phyloP scores from a whole-genome alignment of 1,140 invertebrate species.

The Brachionus calyciflorus region DNA sequence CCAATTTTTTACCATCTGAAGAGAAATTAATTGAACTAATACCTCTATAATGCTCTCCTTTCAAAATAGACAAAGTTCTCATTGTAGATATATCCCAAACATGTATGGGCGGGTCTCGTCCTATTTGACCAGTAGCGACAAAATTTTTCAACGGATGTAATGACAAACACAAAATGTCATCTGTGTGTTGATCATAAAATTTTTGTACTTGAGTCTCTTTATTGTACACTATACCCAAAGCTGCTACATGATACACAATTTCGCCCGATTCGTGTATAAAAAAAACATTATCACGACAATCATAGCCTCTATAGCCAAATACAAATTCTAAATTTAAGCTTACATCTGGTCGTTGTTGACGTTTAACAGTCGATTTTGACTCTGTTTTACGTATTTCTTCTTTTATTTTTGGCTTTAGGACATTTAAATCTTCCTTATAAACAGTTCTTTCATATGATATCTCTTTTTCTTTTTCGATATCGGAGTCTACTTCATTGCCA shows the following conservation, averaged over 20 bases:
- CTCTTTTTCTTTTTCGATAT: conserved; percentile 60
- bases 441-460: conserved; percentile 56
- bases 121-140: conserved; percentile 61
- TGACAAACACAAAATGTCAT: conserved; percentile 60
- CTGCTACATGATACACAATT: conserved; percentile 61
- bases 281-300: conserved; percentile 61
- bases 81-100: conserved; percentile 60
- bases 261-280: conserved; percentile 56
- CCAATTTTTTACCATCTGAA: conserved; percentile 59
- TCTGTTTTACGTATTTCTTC: conserved; percentile 49
- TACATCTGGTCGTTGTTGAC: conserved; percentile 54
- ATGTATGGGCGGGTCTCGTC: conserved; percentile 58
- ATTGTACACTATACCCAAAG: conserved; percentile 57
- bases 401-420: conserved; percentile 18
- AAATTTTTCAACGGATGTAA: conserved; percentile 59
- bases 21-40: conserved; percentile 61
- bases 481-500: conserved; percentile 59
- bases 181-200: conserved; percentile 59
- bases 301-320: conserved; percentile 61
- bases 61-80: conserved; percentile 59
- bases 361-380: conserved; percentile 52
- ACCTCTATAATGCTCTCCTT: conserved; percentile 60
- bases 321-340: conserved; percentile 57
- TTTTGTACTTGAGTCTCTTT: conserved; percentile 55
- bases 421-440: conserved; percentile 52